These are phyloP conservation scores for Cynaeus angustus DNA, from an alignment of 2,888 invertebrate species.

Conservation along the genomic window DNA sequence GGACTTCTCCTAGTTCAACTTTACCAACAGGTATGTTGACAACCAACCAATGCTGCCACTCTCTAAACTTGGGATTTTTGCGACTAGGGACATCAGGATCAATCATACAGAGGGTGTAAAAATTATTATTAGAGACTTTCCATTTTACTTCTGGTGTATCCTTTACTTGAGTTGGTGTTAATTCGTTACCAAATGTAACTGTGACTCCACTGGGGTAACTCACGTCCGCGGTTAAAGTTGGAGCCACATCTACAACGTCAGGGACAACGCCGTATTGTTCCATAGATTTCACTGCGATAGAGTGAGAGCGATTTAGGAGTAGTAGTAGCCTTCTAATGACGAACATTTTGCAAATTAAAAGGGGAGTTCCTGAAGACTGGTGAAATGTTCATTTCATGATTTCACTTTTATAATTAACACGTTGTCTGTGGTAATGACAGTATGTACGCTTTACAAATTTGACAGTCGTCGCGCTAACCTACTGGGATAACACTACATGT, in stretches of 20 bases:
- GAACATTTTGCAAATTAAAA: no score
- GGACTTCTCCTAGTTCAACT: constrained; percentile 74
- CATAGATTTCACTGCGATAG: constrained; percentile 34
- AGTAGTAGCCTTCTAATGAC: not conserved
- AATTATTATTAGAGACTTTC: constrained; percentile 65
- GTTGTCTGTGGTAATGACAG: no score
- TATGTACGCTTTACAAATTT: no score
- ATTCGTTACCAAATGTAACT: constrained; percentile 78
- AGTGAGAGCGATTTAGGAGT: not conserved
- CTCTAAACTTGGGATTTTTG: constrained; percentile 79
- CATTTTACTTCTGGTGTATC: constrained; percentile 69
- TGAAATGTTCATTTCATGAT: not conserved
- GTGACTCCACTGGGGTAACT: constrained; percentile 72
- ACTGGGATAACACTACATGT: no score
- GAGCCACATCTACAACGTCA: constrained; percentile 79
- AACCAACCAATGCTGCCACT: constrained; percentile 88
- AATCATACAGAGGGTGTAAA: constrained; percentile 71
- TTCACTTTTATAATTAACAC: no score
- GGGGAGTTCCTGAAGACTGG: no score
- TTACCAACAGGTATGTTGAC: constrained; percentile 82
- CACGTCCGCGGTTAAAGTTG: constrained; percentile 73
- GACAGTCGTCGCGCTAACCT: no score
- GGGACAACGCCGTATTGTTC: constrained; percentile 77
- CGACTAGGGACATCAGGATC: constrained; percentile 88
- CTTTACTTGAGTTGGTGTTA: constrained; percentile 84